Evolutionary conservation across 2,113 vertebrate genomes (phyloP).

Genomic region (Cyanoderma ruficeps): DNA sequence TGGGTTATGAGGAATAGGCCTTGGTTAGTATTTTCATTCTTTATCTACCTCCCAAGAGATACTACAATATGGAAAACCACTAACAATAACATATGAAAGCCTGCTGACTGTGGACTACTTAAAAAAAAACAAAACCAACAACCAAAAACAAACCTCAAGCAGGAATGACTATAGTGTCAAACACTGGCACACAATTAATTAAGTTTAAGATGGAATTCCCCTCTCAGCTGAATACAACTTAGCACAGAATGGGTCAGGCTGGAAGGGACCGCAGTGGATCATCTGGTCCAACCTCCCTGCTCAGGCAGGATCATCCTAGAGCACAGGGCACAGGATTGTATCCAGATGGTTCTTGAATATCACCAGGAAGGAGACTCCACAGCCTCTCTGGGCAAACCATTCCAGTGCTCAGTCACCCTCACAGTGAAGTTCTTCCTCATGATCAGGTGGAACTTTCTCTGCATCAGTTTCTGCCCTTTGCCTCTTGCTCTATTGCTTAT

Average conservation of each 20-base stretch:
- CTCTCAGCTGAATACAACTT: not conserved
- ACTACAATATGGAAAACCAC: not conserved
- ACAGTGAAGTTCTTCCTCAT: not conserved
- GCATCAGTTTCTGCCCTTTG: not conserved
- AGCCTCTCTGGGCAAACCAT: not conserved
- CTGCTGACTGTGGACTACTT: not conserved
- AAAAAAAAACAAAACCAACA: not conserved
- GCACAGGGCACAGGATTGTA: fast-evolving
- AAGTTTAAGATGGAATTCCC: not conserved
- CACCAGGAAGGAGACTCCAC: not conserved
- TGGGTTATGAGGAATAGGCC: not conserved
- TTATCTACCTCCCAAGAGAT: not conserved
- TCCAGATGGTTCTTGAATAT: not conserved
- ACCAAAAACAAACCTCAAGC: not conserved
- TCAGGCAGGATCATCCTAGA: not conserved
- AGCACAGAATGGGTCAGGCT: not conserved
- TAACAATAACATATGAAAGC: not conserved
- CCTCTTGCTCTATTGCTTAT: not conserved
- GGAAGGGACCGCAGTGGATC: not conserved
- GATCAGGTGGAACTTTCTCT: not conserved
- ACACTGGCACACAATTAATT: not conserved
- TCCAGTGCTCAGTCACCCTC: not conserved
- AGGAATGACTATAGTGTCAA: not conserved
- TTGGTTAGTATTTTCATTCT: not conserved
- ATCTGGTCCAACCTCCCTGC: not conserved